These are phyloP conservation scores for Caenorhabditis doughertyi DNA, from an alignment of 2,888 invertebrate genomes.

Conservation along the genomic window DNA sequence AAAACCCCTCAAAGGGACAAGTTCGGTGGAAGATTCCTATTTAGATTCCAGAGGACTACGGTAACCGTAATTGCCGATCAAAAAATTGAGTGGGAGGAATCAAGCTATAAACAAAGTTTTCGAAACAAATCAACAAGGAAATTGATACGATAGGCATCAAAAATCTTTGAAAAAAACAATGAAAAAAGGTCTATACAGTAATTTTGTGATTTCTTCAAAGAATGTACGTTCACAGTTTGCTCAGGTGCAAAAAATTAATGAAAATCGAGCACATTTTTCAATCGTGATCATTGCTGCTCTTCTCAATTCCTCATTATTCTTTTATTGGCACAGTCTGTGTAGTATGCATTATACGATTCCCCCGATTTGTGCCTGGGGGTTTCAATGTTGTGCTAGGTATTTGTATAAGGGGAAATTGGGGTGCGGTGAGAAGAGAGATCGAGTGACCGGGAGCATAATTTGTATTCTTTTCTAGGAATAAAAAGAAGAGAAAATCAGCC, in stretches of 20 bases:
- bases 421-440: too few species aligned
- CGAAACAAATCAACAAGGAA: not conserved
- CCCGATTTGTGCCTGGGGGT: too few species aligned
- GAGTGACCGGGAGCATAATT: too few species aligned
- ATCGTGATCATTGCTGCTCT: not conserved
- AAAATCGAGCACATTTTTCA: not conserved
- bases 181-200: not conserved
- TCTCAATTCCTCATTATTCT: not conserved
- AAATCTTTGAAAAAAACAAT: not conserved
- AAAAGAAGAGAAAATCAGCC: too few species aligned
- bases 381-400: too few species aligned
- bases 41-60: not conserved
- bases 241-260: slow-evolving; percentile 6
- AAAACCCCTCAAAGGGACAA: not conserved
- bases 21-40: not conserved
- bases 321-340: not conserved
- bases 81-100: not conserved
- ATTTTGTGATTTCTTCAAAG: not conserved
- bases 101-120: not conserved
- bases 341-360: too few species aligned
- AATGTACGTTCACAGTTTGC: slow-evolving; percentile 11
- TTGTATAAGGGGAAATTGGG: too few species aligned
- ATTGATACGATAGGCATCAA: not conserved
- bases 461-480: too few species aligned
- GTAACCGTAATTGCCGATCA: not conserved